phyloP scores from a whole-genome alignment of 2,888 invertebrate species.

The Crepidodera aurea region DNA sequence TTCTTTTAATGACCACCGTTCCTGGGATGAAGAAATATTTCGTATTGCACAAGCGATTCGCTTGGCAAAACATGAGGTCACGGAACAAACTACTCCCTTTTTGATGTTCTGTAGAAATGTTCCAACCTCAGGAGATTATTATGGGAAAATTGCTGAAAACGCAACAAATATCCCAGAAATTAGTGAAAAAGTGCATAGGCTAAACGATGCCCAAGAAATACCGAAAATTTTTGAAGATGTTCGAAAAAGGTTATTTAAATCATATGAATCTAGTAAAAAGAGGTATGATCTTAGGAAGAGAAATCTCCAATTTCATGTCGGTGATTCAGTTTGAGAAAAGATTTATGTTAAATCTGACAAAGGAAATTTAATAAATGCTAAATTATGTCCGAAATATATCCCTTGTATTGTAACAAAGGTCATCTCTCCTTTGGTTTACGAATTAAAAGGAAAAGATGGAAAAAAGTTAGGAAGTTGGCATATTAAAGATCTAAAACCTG shows the following conservation, averaged over 20 bases:
- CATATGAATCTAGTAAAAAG: slow-evolving; percentile 24
- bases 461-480: slow-evolving; percentile 40
- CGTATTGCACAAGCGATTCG: slow-evolving; percentile 37
- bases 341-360: slow-evolving; percentile 33
- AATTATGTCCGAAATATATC: slow-evolving; percentile 40
- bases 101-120: slow-evolving; percentile 35
- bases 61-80: slow-evolving; percentile 38
- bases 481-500: slow-evolving; percentile 34
- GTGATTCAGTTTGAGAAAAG: slow-evolving; percentile 36
- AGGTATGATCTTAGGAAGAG: slow-evolving; percentile 39
- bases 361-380: slow-evolving; percentile 34
- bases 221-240: slow-evolving; percentile 28
- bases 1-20: slow-evolving; percentile 32
- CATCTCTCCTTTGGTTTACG: slow-evolving; percentile 37
- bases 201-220: slow-evolving; percentile 26
- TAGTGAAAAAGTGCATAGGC: slow-evolving; percentile 19
- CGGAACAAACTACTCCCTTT: slow-evolving; percentile 33
- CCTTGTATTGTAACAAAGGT: slow-evolving; percentile 36
- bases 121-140: slow-evolving; percentile 35
- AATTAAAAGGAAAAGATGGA: slow-evolving; percentile 32
- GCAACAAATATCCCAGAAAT: slow-evolving; percentile 16
- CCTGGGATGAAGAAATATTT: slow-evolving; percentile 29
- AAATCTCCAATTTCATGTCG: slow-evolving; percentile 31
- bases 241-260: slow-evolving; percentile 20
- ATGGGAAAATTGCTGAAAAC: slow-evolving; percentile 35